These are phyloP conservation scores for Papilio polytes DNA, from an alignment of 1,140 invertebrate genomes.

Conservation along the genomic window DNA sequence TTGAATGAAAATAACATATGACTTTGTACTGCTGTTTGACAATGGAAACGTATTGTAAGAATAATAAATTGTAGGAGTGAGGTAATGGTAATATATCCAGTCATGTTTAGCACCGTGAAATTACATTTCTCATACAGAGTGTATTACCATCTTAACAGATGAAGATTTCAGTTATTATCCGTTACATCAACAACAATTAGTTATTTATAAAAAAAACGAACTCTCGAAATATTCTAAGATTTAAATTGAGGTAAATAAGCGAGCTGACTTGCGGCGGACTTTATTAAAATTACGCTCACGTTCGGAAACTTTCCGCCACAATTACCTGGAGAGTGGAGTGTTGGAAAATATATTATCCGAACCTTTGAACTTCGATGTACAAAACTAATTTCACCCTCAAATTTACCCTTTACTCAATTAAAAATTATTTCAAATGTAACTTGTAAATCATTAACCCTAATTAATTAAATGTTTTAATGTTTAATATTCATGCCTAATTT, in stretches of 20 bases:
- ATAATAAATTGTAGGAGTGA: background rate
- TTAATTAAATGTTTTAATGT: conserved; percentile 7
- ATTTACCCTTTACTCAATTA: conserved; percentile 29
- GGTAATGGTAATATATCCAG: background rate
- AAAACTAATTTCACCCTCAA: conserved; percentile 34
- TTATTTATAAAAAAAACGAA: conserved; percentile 27
- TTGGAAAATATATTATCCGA: conserved; percentile 79
- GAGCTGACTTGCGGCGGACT: conserved; percentile 56
- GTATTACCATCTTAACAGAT: background rate
- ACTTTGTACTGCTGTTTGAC: background rate
- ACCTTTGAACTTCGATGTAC: conserved; percentile 42
- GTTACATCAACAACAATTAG: background rate
- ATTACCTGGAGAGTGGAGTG: conserved; percentile 82
- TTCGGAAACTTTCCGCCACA: conserved; percentile 81
- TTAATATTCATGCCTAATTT: background rate
- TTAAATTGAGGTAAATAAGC: conserved; percentile 48
- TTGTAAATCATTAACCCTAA: background rate
- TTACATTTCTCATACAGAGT: conserved; percentile 13
- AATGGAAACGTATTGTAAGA: background rate
- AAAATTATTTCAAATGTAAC: conserved; percentile 14
- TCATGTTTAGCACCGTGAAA: conserved; percentile 19
- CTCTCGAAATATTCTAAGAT: conserved; percentile 40
- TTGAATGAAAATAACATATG: background rate
- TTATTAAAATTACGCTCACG: conserved; percentile 80
- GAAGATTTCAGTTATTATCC: background rate